Evolutionary conservation across 2,113 vertebrate species (phyloP).

Genomic region (Salvelinus sp.): DNA sequence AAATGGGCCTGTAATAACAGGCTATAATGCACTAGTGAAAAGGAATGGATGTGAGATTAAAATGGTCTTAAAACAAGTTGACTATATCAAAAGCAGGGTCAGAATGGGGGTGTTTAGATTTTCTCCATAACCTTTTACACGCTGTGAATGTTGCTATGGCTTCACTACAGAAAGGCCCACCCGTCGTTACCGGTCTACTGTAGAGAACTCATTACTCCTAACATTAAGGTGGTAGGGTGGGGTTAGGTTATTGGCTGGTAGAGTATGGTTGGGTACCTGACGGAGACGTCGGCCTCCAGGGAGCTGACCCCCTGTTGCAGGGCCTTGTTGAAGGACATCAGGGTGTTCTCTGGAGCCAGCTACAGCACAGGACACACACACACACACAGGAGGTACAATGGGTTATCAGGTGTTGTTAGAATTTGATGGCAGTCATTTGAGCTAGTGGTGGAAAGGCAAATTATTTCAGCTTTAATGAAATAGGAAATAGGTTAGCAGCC

Average conservation of each 20-base stretch:
- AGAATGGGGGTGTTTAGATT: not conserved
- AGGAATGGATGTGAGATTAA: not conserved
- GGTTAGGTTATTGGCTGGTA: not conserved
- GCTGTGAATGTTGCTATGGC: not conserved
- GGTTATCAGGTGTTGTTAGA: not conserved
- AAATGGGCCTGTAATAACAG: not conserved
- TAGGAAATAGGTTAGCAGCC: too few species aligned
- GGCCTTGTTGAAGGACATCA: constrained; percentile 93
- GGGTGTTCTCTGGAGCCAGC: constrained; percentile 94
- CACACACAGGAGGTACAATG: not conserved
- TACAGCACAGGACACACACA: constrained; percentile 49
- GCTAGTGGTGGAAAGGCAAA: too few species aligned
- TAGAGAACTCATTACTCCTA: too few species aligned
- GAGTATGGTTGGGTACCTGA: constrained; percentile 76
- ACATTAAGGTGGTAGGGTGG: too few species aligned
- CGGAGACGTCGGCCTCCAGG: constrained; percentile 84
- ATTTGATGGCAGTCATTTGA: too few species aligned
- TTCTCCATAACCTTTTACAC: not conserved
- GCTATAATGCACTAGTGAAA: not conserved
- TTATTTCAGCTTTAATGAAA: too few species aligned
- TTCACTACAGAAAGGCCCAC: too few species aligned
- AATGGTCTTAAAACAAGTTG: not conserved
- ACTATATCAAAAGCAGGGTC: not conserved
- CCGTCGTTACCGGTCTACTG: too few species aligned
- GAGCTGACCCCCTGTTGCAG: constrained; percentile 83